Evolutionary conservation across 2,113 vertebrate genomes (phyloP), one percentile per base, ranked within the genome.

Genomic region (Arenaria interpres): DNA sequence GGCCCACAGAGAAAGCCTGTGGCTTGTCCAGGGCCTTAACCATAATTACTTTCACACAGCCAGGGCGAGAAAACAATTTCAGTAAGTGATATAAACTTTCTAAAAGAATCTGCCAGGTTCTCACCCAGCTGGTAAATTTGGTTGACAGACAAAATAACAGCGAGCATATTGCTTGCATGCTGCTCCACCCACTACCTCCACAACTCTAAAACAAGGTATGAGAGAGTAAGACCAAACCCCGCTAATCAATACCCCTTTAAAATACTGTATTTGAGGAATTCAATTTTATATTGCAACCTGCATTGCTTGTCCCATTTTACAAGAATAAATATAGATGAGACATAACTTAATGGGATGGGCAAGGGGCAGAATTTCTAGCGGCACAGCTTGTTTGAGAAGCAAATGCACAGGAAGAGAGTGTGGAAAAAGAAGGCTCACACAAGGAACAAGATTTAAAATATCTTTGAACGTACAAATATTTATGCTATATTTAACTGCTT

Each of bases 21-120:
- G 73, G 59, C 50, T 54, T 35, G 23, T 88, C 78, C 93, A 85
- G n/a, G 21, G 12, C 81, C 67, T 94, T 82, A 79, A 66, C 30
- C 27, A 14, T 90, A 89, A 94, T 96, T 92, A 94, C 63, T 85
- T 91, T 97, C 87, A 96, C 87, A 85, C 71, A 95, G 54, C n/a
- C 45, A 88, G 81, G 50, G n/a, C 85, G 62, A 92, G 59, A 93
- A 89, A 92, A 92, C 77, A 85, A 92, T 89, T 88, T 85, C 71
- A 96, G 81, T 76, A 4, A 88, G 45, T 24, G 33, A 54, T 20
- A 92, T 27, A 81, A 93, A 95, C 66, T 87, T 94, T 51, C 72
- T 51, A 1, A 57, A 84, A 88, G 75, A 78, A 81, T 88, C 62
- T 82, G 84, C 87, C 78, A 89, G 71, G 59, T 88, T 95, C 84